Conservation (phyloP, 2,797 vertebrate species). For the Myotis planiceps region DNA sequence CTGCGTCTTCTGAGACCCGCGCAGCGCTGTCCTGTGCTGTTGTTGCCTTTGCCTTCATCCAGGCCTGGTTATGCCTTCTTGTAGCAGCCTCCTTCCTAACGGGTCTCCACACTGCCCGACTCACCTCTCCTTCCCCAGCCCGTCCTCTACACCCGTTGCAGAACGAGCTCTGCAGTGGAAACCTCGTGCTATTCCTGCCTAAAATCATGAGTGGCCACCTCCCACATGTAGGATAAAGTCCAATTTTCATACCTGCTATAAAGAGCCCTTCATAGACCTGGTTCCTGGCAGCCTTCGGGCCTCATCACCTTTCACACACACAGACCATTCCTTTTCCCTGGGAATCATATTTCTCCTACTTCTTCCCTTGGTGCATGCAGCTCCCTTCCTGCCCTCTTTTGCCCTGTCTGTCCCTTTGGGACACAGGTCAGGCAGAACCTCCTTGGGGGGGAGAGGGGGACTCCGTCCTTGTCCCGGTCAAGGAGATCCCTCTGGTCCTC, state of each 20-base stretch:
- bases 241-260: neutral
- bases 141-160: accelerated
- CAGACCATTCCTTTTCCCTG: neutral
- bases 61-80: neutral
- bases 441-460: too few relatives aligned
- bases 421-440: neutral
- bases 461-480: neutral
- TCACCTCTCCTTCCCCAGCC: neutral
- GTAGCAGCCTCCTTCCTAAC: neutral
- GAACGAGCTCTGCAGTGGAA: neutral
- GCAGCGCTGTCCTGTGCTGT: neutral
- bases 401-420: neutral
- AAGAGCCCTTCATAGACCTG: neutral
- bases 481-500: neutral
- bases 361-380: neutral
- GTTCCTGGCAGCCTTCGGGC: neutral
- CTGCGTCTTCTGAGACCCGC: neutral
- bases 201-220: neutral
- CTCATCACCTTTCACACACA: neutral
- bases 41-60: neutral
- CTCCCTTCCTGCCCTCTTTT: neutral
- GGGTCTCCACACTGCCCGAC: accelerated
- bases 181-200: neutral
- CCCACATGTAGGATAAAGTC: neutral
- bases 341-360: neutral